These are phyloP conservation scores for Clarias pachynema DNA, from an alignment of 2,797 vertebrate genomes.

Conservation along the genomic window DNA sequence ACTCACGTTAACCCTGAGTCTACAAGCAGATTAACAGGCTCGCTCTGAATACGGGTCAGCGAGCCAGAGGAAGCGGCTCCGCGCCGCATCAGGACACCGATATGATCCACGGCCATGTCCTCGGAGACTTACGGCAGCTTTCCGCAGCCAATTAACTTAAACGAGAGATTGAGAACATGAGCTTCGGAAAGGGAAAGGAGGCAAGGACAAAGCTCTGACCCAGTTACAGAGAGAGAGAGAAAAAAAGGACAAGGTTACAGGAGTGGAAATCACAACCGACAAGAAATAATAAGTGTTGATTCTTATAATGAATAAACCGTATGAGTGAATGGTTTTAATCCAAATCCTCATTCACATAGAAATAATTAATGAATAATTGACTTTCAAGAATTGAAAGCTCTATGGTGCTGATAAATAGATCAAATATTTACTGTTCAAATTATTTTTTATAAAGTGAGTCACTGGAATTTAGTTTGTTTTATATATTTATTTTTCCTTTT, in stretches of 20 bases:
- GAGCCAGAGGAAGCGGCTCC: conserved; percentile 23
- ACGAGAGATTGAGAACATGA: conserved; percentile 31
- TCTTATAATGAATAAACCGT: neutral
- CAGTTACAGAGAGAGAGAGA: neutral
- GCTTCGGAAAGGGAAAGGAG: conserved; percentile 2
- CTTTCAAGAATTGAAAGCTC: neutral
- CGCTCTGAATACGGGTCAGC: conserved; percentile 49
- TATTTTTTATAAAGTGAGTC: neutral
- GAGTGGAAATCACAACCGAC: neutral
- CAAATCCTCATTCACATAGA: neutral
- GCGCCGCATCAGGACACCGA: conserved; percentile 35
- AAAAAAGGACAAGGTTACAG: neutral
- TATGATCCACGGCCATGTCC: neutral
- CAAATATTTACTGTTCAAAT: neutral
- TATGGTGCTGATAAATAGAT: neutral
- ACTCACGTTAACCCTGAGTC: conserved; percentile 9
- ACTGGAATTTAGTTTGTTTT: neutral
- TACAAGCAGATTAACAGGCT: conserved; percentile 41
- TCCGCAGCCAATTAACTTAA: conserved; percentile 48
- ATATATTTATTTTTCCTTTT: no score
- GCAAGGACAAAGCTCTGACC: neutral
- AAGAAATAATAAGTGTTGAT: neutral
- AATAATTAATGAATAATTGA: neutral
- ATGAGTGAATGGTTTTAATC: neutral
- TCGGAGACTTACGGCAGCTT: conserved; percentile 44